Percentiles rank a stretch among this genome's conserved stretches.
These are phyloP conservation scores for Zaprionus tsacasi DNA, from an alignment of 1,140 invertebrate species.

Conservation along the genomic window DNA sequence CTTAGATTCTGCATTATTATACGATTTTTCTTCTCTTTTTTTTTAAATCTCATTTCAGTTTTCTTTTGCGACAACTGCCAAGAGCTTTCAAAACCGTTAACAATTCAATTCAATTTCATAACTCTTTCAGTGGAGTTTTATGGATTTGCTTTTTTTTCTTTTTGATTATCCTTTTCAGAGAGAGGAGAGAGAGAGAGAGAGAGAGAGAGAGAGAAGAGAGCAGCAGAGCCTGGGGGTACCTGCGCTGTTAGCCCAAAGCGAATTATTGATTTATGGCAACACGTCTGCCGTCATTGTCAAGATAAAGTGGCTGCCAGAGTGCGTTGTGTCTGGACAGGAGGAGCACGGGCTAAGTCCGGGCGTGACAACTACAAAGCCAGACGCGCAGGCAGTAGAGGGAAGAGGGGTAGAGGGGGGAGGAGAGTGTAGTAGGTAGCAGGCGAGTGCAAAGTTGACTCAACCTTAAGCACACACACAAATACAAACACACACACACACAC, in stretches of 20 bases:
- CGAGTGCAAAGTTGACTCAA: constrained; percentile 67
- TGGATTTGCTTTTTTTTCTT: background rate
- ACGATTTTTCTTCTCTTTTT: background rate
- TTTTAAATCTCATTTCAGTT: background rate
- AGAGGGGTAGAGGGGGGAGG: constrained; percentile 19
- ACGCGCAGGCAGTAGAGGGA: background rate
- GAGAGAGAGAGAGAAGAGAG: background rate
- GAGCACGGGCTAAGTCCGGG: constrained; percentile 25
- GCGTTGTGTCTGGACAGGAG: constrained; percentile 4
- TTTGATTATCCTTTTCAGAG: constrained; percentile 5
- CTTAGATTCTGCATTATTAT: background rate
- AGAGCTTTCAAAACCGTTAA: background rate
- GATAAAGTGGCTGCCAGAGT: constrained; percentile 51
- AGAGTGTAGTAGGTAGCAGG: constrained; percentile 1
- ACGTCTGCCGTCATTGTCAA: constrained; percentile 66
- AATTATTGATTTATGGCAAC: constrained; percentile 73
- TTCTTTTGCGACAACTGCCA: background rate
- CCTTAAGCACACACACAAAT: constrained; percentile 63
- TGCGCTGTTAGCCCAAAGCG: constrained; percentile 18
- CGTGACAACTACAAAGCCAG: constrained; percentile 61
- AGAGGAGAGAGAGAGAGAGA: background rate
- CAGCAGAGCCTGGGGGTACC: background rate
- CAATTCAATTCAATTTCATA: constrained; percentile 19
- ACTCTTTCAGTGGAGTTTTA: constrained; percentile 3
- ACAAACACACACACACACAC: too few species aligned